These are phyloP conservation scores for Calephelis virginiensis DNA, from an alignment of 1,140 invertebrate genomes.

Conservation along the genomic window DNA sequence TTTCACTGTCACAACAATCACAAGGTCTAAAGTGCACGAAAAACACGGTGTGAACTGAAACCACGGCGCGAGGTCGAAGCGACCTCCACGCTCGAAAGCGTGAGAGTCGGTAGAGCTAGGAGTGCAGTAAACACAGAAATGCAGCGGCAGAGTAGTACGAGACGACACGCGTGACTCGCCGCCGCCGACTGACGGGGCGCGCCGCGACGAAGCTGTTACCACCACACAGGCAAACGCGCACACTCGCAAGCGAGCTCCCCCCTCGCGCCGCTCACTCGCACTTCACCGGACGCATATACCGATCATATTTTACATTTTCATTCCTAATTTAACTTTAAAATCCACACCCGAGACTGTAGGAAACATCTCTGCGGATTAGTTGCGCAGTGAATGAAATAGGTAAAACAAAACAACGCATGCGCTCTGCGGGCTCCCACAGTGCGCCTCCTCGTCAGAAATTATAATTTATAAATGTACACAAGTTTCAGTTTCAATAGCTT, in stretches of 20 bases:
- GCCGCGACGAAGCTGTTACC: constrained; percentile 58
- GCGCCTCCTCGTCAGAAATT: constrained; percentile 25
- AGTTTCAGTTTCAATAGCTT: constrained; percentile 11
- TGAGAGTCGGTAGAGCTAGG: constrained; percentile 63
- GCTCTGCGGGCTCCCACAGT: constrained; percentile 51
- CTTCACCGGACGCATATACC: constrained; percentile 47
- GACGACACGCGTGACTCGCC: constrained; percentile 71
- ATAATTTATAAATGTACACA: constrained; percentile 6
- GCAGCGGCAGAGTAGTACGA: constrained; percentile 49
- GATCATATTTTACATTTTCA: constrained; percentile 55
- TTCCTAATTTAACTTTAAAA: constrained; percentile 64
- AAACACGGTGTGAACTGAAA: constrained; percentile 57
- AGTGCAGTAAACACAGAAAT: constrained; percentile 22
- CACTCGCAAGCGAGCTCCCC: constrained; percentile 43
- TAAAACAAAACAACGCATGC: constrained; percentile 62
- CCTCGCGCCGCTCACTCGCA: constrained; percentile 36
- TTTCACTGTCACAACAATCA: constrained; percentile 72
- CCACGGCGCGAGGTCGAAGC: constrained; percentile 52
- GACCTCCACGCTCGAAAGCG: constrained; percentile 68
- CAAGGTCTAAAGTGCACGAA: constrained; percentile 43
- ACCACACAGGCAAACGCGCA: constrained; percentile 63
- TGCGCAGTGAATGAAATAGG: constrained; percentile 69
- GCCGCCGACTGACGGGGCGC: constrained; percentile 71
- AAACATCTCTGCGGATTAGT: constrained; percentile 59
- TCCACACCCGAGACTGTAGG: constrained; percentile 55